phyloP scores from a whole-genome alignment of 2,797 vertebrate species.

The Tragopan temminckii region DNA sequence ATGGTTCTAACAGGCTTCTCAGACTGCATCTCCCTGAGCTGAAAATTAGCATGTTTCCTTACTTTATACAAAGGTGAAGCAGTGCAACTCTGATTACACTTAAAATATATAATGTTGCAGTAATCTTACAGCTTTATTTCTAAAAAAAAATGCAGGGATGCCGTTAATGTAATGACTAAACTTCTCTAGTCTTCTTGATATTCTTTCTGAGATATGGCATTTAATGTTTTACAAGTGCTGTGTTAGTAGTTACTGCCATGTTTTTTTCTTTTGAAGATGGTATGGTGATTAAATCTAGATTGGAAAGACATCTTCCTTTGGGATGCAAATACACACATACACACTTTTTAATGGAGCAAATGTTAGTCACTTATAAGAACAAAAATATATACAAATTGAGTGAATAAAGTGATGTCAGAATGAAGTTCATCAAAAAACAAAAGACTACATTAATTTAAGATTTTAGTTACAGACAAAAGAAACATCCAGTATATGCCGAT shows the following conservation, averaged over 20 bases:
- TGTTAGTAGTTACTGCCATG: not conserved
- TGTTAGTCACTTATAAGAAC: not conserved
- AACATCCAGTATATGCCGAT: not conserved
- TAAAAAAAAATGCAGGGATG: not conserved
- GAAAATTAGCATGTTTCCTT: slow-evolving; percentile 6
- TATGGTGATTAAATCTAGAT: not conserved
- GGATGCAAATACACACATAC: not conserved
- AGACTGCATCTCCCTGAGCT: not conserved
- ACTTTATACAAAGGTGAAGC: not conserved
- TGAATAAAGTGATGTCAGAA: not conserved
- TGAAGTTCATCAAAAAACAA: not conserved
- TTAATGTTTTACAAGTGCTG: not conserved
- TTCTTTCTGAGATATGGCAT: not conserved
- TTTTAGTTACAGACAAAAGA: not conserved
- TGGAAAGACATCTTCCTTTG: not conserved
- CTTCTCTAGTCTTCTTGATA: not conserved
- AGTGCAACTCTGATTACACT: not conserved
- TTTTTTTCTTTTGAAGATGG: not conserved
- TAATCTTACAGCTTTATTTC: not conserved
- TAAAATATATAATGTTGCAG: slow-evolving; percentile 22
- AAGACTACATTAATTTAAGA: not conserved
- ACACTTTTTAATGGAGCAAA: not conserved
- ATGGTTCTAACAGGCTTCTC: not conserved
- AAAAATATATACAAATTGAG: too few relatives aligned
- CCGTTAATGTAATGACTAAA: not conserved